Base-by-base conservation (phyloP, 2,888 invertebrate genomes). In the Xylocampa areola region DNA sequence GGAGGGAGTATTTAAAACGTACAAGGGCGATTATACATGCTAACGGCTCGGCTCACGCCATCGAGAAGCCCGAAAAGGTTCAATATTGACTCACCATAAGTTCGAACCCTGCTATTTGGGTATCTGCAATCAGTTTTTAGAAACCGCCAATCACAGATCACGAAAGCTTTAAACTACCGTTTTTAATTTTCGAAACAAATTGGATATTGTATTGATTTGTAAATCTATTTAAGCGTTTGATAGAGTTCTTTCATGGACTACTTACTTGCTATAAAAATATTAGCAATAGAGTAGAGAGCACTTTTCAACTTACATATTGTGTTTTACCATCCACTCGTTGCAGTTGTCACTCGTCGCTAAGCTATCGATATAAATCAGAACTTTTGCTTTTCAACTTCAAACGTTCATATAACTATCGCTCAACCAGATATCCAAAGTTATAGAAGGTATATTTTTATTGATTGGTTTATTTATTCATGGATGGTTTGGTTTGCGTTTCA, bases 1-100 rank as follows among this genome's bases (percentile, higher is more conserved):
- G 74, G 73, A 81, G 77, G 81, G 79, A 68, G 79, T 84, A 86
- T 86, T 86, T 84, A 83, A 84, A 84, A 82, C 77, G 77, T 82
- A 85, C 84, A 81, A 84, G 82, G 80, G 80, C 79, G 81, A 81
- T 87, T 86, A 82, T 84, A 76, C 82, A 82, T 83, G 86, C 81
- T 84, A 87, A 87, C 85, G 81, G 78, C 79, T 70, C 76, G 65
- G 65, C 60, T 73, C 86, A 86, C 84, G 86, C 84, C 68, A 70
- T 75, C 54, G 23, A 79, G 67, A 69, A 68, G 62, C 70, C 74
- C 66, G 67, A 68, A 79, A 79, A 77, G 65, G 75, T 73, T 77
- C 58, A 73, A 57, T 76, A 76, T 75, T 62, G 70, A 67, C 68
- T 69, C 60, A 60, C 66, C 61, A 55, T 61, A 48, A 64, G 44